phyloP scores from a whole-genome alignment of 2,888 invertebrate genomes.

The Callimorpha dominula region DNA sequence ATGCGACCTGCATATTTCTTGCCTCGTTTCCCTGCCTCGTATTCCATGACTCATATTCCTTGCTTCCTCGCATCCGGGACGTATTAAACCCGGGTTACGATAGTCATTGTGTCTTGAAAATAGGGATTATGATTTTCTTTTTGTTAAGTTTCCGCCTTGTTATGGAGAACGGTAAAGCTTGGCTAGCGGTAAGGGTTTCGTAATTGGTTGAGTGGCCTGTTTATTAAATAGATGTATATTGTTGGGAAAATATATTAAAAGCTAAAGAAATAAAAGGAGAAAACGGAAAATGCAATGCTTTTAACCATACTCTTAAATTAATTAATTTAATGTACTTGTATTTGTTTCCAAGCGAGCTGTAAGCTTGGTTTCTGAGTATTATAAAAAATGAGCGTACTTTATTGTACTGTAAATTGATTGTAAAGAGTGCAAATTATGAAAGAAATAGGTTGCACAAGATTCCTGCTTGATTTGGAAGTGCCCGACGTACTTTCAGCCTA shows the following conservation, averaged over 20 bases:
- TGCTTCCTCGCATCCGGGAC: constrained; percentile 17
- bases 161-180: constrained; percentile 14
- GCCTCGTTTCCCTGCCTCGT: constrained; percentile 12
- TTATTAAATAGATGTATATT: neutral
- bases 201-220: constrained; percentile 13
- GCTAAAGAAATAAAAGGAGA: neutral
- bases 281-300: neutral
- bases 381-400: neutral
- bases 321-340: neutral
- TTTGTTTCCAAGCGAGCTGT: neutral
- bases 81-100: constrained; percentile 18
- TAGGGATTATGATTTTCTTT: constrained; percentile 18
- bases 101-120: constrained; percentile 21
- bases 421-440: no score
- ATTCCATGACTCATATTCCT: constrained; percentile 13
- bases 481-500: no score
- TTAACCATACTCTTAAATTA: neutral
- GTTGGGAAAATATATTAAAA: neutral
- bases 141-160: constrained; percentile 9
- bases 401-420: neutral
- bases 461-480: no score
- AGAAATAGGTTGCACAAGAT: no score
- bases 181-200: constrained; percentile 8
- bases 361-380: neutral
- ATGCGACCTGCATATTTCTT: constrained; percentile 16